A percentile compares a stretch with the other conserved stretches of the same genome.
These are phyloP conservation scores for Eidolon helvum DNA, from an alignment of 2,113 vertebrate genomes.

Conservation along the genomic window DNA sequence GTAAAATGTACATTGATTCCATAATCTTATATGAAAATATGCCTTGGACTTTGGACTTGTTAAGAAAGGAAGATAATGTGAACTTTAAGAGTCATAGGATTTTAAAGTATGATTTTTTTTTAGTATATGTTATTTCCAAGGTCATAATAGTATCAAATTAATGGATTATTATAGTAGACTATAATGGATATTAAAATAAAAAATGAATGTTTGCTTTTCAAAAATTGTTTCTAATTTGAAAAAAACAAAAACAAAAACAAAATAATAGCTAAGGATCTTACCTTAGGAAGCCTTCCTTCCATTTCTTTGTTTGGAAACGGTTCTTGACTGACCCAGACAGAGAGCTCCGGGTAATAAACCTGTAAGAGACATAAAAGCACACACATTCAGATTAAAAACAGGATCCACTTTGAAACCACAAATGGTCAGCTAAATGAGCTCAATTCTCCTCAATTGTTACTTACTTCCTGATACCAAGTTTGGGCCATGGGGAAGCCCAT, in stretches of 20 bases:
- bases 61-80: conserved; percentile 35
- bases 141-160: neutral
- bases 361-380: conserved; percentile 78
- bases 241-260: neutral
- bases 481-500: neutral
- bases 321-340: conserved; percentile 78
- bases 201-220: neutral
- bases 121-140: neutral
- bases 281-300: conserved; percentile 84
- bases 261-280: conserved; percentile 70
- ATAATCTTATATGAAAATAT: conserved; percentile 14
- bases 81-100: neutral
- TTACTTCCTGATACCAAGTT: neutral
- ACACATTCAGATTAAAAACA: conserved; percentile 60
- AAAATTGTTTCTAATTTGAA: neutral
- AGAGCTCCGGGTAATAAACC: conserved; percentile 77
- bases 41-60: neutral
- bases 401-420: conserved; percentile 16
- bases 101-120: neutral
- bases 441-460: neutral
- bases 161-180: neutral
- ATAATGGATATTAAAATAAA: conserved; percentile 13
- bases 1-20: neutral
- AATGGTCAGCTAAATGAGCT: neutral
- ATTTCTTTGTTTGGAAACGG: conserved; percentile 79